Percentiles rank a stretch among this genome's conserved stretches.
phyloP scores from a whole-genome alignment of 1,140 invertebrate species.

The Eulimnadia texana region DNA sequence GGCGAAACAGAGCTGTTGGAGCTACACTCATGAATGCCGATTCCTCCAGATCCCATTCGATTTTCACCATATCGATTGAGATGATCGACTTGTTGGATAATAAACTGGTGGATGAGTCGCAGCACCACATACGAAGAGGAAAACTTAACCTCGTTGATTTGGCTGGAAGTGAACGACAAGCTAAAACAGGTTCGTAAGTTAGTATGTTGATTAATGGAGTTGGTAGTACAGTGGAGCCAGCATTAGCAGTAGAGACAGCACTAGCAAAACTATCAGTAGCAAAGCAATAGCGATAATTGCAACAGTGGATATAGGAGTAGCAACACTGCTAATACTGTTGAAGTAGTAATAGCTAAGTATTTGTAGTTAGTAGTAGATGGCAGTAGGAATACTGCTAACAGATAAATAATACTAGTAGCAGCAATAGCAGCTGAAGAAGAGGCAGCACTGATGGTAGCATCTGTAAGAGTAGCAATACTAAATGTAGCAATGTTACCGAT shows the following conservation, averaged over 20 bases:
- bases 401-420: no score
- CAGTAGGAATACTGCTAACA: no score
- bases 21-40: constrained; percentile 75
- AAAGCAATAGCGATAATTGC: background rate
- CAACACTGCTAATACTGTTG: background rate
- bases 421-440: no score
- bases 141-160: constrained; percentile 83
- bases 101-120: constrained; percentile 36
- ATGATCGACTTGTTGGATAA: constrained; percentile 40
- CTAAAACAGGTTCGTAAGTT: constrained; percentile 58
- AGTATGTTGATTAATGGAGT: no score
- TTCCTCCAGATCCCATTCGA: constrained; percentile 75
- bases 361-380: no score
- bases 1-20: constrained; percentile 53
- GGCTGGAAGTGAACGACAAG: constrained; percentile 73
- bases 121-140: constrained; percentile 47
- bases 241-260: no score
- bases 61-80: constrained; percentile 77
- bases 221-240: no score
- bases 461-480: no score
- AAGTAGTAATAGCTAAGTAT: background rate
- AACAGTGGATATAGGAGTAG: background rate
- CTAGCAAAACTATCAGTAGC: no score
- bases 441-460: no score
- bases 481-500: no score